Base-by-base conservation (phyloP, 35 echinoderm and acorn worm genomes). In the Ptychodera flava region DNA sequence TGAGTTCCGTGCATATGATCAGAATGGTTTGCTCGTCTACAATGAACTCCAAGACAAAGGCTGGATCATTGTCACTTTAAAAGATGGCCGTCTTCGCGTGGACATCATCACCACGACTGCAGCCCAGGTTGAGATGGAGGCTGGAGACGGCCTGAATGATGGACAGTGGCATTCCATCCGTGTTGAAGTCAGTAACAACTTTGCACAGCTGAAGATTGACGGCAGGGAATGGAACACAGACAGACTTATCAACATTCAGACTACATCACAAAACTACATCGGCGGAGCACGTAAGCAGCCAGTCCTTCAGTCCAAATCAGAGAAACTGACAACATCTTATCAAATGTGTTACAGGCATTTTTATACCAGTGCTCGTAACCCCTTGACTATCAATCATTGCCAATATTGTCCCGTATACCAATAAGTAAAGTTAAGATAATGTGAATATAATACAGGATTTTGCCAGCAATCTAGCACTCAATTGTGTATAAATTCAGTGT, bases 111-210 rank as follows among this genome's bases (percentile, higher is more conserved):
- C 45, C 6, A 22, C 45, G 22, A 64, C 45, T 64, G 45, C 45
- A 64, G 45, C 6, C 22, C 45, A 6, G 6, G 22, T 64, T 64
- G 22, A 64, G 45, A 64, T 64, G 45, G 45, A 64, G 22, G 45
- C 45, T 12, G 45, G 45, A 12, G 22, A 64, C 22, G 79, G 52
- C 81, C 37, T 96, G 28, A 93, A 90, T 82, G 94, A 97, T 89
- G 91, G 94, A 1, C 81, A 83, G 75, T 97, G 94, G 94, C 94
- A 97, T 82, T 53, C 85, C 29, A 77, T 93, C 1, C 31, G 64
- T 29, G 86, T 91, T 30, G 94, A 97, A 36, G 83, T 97, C 28
- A 64, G 89, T 2, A 80, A 45, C 32, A 87, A 81, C 12, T 31
- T 84, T 36, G 36, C 90, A 84, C 38, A 35, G 1, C 15, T 92